A percentile compares a stretch with the other conserved stretches of the same genome.
Conservation (phyloP, 2,797 vertebrate species). For the Falco columbarius region DNA sequence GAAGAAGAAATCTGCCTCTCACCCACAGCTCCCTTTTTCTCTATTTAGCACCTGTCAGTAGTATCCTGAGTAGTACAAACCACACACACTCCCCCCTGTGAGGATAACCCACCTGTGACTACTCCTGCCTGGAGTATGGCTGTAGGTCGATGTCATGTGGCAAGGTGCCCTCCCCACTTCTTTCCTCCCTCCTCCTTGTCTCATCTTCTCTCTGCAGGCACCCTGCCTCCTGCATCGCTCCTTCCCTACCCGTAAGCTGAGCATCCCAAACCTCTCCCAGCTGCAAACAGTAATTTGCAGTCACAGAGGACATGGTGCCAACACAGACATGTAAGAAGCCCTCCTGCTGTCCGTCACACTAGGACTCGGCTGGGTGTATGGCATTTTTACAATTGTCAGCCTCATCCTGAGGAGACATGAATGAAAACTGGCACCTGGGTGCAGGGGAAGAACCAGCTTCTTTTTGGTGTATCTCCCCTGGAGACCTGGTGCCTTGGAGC, state of each 20-base stretch:
- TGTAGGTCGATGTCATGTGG: not conserved
- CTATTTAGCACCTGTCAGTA: not conserved
- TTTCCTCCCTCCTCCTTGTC: not conserved
- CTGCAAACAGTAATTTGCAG: rapidly evolving
- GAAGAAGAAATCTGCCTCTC: not conserved
- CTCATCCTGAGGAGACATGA: not conserved
- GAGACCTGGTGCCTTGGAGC: not conserved
- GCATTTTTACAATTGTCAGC: not conserved
- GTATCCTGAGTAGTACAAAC: not conserved
- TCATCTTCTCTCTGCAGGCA: not conserved
- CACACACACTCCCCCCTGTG: rapidly evolving
- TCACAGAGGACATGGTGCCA: not conserved
- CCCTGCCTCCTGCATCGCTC: not conserved
- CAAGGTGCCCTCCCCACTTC: not conserved
- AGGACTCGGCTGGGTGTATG: not conserved
- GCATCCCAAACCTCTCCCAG: rapidly evolving
- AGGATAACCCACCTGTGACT: not conserved
- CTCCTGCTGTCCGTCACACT: not conserved
- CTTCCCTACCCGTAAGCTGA: not conserved
- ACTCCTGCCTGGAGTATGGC: not conserved
- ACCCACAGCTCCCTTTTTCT: not conserved
- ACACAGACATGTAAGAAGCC: not conserved
- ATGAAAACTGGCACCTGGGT: not conserved
- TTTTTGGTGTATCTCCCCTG: not conserved
- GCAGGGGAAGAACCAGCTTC: not conserved